These are phyloP conservation scores for Ailurus styani DNA, from an alignment of 2,113 vertebrate species.

Conservation along the genomic window DNA sequence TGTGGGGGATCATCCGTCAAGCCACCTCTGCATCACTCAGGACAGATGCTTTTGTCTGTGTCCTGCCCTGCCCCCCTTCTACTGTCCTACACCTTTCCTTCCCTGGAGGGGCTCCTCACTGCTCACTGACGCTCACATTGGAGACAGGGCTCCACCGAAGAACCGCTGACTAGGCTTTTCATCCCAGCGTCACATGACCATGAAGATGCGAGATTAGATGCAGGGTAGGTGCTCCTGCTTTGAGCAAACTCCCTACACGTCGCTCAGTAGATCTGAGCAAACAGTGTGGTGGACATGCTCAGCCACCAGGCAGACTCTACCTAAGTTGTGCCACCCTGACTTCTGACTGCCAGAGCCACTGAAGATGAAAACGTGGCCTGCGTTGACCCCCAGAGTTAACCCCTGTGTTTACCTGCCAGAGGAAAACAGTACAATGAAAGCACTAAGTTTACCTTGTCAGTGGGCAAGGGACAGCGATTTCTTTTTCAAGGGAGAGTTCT, in stretches of 20 bases:
- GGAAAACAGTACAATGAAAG: rapidly evolving
- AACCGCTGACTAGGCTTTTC: rapidly evolving
- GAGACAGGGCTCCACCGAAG: neutral
- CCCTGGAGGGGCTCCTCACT: neutral
- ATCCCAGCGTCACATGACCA: neutral
- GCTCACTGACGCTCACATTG: neutral
- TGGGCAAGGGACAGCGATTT: too few species aligned
- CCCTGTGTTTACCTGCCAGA: too few species aligned
- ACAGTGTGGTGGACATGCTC: rapidly evolving
- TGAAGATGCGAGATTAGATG: too few species aligned
- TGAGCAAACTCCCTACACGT: neutral
- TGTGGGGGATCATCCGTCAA: neutral
- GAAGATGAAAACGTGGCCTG: rapidly evolving
- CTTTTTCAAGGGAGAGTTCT: neutral
- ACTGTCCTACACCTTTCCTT: neutral
- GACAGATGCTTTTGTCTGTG: rapidly evolving
- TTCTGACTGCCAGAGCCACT: neutral
- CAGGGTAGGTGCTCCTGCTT: neutral
- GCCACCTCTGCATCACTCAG: rapidly evolving
- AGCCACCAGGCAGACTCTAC: neutral
- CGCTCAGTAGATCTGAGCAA: neutral
- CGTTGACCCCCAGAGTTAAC: too few species aligned
- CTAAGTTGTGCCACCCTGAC: rapidly evolving
- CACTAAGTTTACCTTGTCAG: neutral
- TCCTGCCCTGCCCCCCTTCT: neutral